Conservation (phyloP, 2,113 vertebrate species). For the Sardina pilchardus region DNA sequence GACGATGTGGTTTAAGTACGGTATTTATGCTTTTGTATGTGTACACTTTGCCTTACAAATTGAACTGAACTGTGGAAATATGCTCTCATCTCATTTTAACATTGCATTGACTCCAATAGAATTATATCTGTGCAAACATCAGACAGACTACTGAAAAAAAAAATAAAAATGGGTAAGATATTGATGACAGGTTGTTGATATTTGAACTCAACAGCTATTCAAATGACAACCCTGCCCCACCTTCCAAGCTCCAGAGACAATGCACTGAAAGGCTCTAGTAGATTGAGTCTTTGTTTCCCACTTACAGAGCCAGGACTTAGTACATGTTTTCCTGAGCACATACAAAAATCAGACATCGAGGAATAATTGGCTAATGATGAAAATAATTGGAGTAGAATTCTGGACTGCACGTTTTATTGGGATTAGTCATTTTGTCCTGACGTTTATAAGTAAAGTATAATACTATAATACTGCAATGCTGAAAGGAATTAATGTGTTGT, state of each 20-base stretch:
- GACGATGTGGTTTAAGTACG: too few species aligned
- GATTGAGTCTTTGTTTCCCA: neutral
- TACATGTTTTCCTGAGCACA: neutral
- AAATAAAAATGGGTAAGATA: too few species aligned
- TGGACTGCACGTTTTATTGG: too few species aligned
- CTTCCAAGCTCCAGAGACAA: neutral
- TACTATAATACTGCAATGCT: neutral
- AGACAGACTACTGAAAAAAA: too few species aligned
- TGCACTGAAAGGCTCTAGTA: too few species aligned
- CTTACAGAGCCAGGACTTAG: neutral
- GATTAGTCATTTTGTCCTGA: neutral
- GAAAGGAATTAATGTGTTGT: neutral
- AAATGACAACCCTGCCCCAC: neutral
- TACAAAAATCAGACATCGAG: neutral
- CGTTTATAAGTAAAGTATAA: too few species aligned
- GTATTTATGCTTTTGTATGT: too few species aligned
- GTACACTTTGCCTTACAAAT: too few species aligned
- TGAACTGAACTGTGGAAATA: too few species aligned
- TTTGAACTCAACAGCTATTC: neutral
- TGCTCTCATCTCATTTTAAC: too few species aligned
- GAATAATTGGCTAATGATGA: neutral
- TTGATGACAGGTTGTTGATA: neutral
- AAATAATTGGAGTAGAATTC: neutral
- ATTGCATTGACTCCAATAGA: too few species aligned
- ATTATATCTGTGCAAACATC: too few species aligned